Evolutionary conservation across 2,113 vertebrate species (phyloP).

Genomic region (Halcyon senegalensis): DNA sequence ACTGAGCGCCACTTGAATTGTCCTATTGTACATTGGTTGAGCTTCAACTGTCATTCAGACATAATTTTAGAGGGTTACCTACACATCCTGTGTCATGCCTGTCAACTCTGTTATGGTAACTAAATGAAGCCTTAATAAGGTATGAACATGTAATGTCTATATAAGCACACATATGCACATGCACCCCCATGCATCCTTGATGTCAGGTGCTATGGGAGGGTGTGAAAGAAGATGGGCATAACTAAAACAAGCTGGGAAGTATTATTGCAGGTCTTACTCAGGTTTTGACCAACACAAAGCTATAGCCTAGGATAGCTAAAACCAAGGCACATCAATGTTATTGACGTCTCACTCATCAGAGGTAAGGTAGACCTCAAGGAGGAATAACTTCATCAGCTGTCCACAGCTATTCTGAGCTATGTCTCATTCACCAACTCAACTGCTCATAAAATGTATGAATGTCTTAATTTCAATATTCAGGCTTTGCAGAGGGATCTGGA

Average conservation of each 20-base stretch:
- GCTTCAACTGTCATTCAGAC: neutral
- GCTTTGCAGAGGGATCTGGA: no score
- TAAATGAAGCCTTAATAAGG: neutral
- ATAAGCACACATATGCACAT: neutral
- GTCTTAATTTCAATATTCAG: neutral
- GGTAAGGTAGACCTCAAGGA: neutral
- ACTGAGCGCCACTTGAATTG: neutral
- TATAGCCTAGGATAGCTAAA: neutral
- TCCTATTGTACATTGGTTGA: neutral
- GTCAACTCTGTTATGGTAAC: neutral
- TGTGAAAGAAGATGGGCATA: neutral
- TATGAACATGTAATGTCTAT: neutral
- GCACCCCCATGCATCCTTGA: neutral
- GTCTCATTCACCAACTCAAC: neutral
- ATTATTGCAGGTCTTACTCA: neutral
- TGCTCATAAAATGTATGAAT: neutral
- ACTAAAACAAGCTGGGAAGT: neutral
- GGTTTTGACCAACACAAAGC: neutral
- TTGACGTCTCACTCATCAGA: neutral
- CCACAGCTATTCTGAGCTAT: neutral
- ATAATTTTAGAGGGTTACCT: neutral
- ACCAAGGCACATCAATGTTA: neutral
- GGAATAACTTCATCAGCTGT: neutral
- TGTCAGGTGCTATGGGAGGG: neutral
- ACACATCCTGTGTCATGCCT: neutral